Evolutionary conservation across 2,888 invertebrate species (phyloP).

Genomic region (Dorcus hopei): DNA sequence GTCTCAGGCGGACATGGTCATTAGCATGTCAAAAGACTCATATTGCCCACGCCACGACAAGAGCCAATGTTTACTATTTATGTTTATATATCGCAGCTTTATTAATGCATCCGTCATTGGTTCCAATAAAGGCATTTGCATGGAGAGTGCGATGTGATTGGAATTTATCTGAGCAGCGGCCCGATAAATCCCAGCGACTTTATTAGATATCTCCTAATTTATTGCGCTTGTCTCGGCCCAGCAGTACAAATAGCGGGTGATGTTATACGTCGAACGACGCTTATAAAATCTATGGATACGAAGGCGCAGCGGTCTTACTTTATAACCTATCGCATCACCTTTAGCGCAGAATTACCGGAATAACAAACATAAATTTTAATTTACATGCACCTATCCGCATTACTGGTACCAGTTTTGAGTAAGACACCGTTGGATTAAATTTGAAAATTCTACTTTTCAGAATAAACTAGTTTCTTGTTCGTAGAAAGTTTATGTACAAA

Average conservation of each 20-base stretch:
- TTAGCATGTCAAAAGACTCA: constrained; percentile 37
- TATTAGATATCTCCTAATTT: constrained; percentile 53
- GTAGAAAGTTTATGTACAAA: too few species aligned
- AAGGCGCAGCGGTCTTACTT: constrained; percentile 1
- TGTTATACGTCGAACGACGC: constrained; percentile 35
- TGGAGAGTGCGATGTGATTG: constrained; percentile 43
- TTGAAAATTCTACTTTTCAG: too few species aligned
- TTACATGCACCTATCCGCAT: neutral
- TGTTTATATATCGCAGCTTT: constrained; percentile 23
- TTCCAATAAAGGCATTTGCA: constrained; percentile 42
- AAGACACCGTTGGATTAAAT: too few species aligned
- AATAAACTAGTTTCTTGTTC: too few species aligned
- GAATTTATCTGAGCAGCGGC: constrained; percentile 48
- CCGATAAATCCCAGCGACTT: constrained; percentile 51
- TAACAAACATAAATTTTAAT: neutral
- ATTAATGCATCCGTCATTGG: constrained; percentile 30
- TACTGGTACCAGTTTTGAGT: too few species aligned
- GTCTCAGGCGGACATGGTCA: constrained; percentile 29
- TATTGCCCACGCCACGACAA: constrained; percentile 26
- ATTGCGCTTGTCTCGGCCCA: constrained; percentile 46
- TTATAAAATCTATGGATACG: constrained; percentile 27
- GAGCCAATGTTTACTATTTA: constrained; percentile 15
- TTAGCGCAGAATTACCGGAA: neutral
- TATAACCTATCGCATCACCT: neutral
- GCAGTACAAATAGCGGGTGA: constrained; percentile 43